Percentiles rank a stretch among this genome's conserved stretches.
phyloP scores from a whole-genome alignment of 2,888 invertebrate genomes.

The Pediacus dermestoides region DNA sequence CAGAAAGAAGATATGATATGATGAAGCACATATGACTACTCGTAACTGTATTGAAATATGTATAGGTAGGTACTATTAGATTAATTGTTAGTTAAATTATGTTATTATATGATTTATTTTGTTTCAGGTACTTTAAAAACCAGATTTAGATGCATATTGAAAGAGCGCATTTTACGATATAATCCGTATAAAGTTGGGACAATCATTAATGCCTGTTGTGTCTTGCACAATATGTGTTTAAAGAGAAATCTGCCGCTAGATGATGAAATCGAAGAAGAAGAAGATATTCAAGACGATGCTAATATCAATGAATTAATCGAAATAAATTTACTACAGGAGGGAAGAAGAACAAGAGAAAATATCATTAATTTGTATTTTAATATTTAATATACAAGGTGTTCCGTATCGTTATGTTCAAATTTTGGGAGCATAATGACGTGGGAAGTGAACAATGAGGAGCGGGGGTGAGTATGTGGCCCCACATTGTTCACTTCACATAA shows the following conservation, averaged over 20 bases:
- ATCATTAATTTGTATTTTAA: too few relatives aligned
- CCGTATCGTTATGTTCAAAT: too few relatives aligned
- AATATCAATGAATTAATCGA: too few relatives aligned
- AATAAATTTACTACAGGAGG: too few relatives aligned
- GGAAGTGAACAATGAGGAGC: too few relatives aligned
- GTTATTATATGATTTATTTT: too few relatives aligned
- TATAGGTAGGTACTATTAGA: constrained; percentile 11
- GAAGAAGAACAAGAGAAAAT: too few relatives aligned
- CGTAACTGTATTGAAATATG: constrained; percentile 19
- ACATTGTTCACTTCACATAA: too few relatives aligned
- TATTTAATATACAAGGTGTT: too few relatives aligned
- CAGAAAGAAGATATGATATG: constrained; percentile 17
- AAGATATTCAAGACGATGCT: too few relatives aligned
- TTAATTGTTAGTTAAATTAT: background rate
- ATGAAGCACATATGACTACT: constrained; percentile 8
- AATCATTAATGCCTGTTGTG: constrained; percentile 16
- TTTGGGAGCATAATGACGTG: too few relatives aligned
- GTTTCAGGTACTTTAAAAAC: constrained; percentile 12
- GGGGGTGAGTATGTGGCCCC: too few relatives aligned
- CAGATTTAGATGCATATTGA: constrained; percentile 16
- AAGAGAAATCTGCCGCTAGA: constrained; percentile 8
- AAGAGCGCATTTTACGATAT: constrained; percentile 14
- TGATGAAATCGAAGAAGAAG: background rate
- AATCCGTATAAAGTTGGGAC: constrained; percentile 10
- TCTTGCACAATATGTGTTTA: constrained; percentile 19